Conservation (phyloP, 2,113 vertebrate species). For the Chrysochloris asiatica region DNA sequence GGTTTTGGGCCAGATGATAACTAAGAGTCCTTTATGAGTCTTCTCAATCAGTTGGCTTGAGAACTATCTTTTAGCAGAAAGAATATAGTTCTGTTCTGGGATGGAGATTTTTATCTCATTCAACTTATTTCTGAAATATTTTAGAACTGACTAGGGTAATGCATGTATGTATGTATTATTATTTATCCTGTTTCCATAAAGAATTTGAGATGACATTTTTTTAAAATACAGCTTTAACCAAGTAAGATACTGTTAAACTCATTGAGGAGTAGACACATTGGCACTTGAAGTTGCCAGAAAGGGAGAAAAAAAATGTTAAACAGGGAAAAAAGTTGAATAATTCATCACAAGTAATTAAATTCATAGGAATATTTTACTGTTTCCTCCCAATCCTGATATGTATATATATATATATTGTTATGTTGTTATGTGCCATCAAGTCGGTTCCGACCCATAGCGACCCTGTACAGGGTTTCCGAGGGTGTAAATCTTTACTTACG, state of each 20-base stretch:
- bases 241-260: slow-evolving; percentile 30
- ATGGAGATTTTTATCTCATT: slow-evolving; percentile 20
- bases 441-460: too few species aligned
- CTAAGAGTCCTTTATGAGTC: background rate
- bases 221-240: slow-evolving; percentile 24
- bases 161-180: slow-evolving; percentile 26
- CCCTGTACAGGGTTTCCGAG: too few species aligned
- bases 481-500: too few species aligned
- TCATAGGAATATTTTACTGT: background rate
- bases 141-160: slow-evolving; percentile 20
- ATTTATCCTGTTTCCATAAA: slow-evolving; percentile 37
- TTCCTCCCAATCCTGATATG: background rate
- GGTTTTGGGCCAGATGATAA: slow-evolving; percentile 12
- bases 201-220: slow-evolving; percentile 36
- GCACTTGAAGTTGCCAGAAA: slow-evolving; percentile 41
- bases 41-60: slow-evolving; percentile 19
- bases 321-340: slow-evolving; percentile 37
- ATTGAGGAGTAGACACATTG: slow-evolving; percentile 14
- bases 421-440: too few species aligned
- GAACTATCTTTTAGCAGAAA: background rate
- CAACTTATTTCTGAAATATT: slow-evolving; percentile 47
- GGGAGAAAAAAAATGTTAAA: background rate
- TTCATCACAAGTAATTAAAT: slow-evolving; percentile 40
- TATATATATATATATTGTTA: too few species aligned
- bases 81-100: background rate